Evolutionary conservation across 2,113 vertebrate species (phyloP).

Genomic region (Corynorhinus townsendii): DNA sequence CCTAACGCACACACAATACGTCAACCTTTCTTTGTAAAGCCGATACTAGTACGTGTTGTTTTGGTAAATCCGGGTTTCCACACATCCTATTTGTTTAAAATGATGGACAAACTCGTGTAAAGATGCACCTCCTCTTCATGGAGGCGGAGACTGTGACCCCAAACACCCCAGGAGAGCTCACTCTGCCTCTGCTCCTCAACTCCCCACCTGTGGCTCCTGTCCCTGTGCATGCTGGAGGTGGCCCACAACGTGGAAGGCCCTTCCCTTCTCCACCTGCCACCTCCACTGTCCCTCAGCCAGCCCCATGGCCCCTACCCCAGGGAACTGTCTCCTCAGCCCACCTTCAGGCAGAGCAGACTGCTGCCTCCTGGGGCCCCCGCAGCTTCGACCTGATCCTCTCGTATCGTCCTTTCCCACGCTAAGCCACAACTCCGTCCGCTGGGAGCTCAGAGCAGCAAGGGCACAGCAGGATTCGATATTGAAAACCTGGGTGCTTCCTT

Average conservation of each 20-base stretch:
- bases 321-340: neutral
- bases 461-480: neutral
- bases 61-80: neutral
- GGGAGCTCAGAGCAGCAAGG: neutral
- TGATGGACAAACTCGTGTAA: neutral
- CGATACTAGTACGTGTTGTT: neutral
- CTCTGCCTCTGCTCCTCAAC: fast-evolving
- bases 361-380: neutral
- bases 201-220: neutral
- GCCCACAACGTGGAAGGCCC: neutral
- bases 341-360: neutral
- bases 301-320: neutral
- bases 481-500: neutral
- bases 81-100: neutral
- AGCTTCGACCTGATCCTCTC: neutral
- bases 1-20: neutral
- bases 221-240: neutral
- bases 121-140: neutral
- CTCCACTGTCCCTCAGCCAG: neutral
- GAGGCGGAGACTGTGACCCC: neutral
- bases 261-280: neutral
- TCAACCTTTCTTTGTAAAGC: neutral
- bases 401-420: fast-evolving
- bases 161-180: neutral
- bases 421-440: neutral